Evolutionary conservation across 2,888 invertebrate genomes (phyloP), one percentile per base, ranked within the genome.

Genomic region (Perdita meconis): DNA sequence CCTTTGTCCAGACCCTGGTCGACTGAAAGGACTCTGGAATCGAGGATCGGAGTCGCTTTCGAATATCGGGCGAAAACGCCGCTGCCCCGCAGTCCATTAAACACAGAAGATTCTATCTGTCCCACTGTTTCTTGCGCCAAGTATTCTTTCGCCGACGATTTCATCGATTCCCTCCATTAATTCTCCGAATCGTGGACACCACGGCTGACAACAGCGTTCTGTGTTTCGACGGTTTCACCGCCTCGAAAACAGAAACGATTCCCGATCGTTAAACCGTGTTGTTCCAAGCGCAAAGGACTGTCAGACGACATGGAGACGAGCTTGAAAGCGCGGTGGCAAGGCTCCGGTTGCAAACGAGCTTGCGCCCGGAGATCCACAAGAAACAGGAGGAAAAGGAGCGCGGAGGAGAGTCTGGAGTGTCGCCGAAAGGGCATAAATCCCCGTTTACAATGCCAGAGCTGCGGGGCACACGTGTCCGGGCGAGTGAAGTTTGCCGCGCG

Each of bases 361-460:
- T 8, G 12, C 13, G 10, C 16, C 24, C 2, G 13, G 24, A 5
- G 36, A 26, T n/a, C n/a, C n/a, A 42, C 50, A 16, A 53, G 61
- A 61, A 64, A 67, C 40, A 64, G 56, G 16, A 70, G 78, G 67
- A 78, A 1, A 10, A 47, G 19, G 47, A 78, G 69, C 72, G 77
- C 78, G 82, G 83, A 83, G 76, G 85, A 78, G 71, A 81, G 79
- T 71, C 66, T 86, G 64, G 77, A 80, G 79, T 82, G 85, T 87
- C 83, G 87, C 84, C 87, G 86, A 89, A 89, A 88, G 85, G 82
- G 83, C 89, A 90, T 89, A 90, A 90, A 89, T 89, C 87, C 87
- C 79, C 78, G 86, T 86, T 87, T 86, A 88, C 86, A 88, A 86
- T 84, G 81, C 67, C 66, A 78, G 80, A n/a, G 36, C 83, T 68